Conservation (phyloP, 2,797 vertebrate species). For the Sphenopsis melanotis region DNA sequence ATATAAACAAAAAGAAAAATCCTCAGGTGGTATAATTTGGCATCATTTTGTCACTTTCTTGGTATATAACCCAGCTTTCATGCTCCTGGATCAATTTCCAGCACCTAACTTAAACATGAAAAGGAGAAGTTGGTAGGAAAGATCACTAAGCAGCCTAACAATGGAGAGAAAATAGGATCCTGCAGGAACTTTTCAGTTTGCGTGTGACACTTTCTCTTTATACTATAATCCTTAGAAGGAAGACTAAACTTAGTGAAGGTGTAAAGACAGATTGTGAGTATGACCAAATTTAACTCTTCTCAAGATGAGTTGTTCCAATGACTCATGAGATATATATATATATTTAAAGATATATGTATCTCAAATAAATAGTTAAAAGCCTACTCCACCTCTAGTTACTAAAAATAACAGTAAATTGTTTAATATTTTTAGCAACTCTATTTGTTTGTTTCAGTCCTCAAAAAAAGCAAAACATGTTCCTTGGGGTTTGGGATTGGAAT, state of each 20-base stretch:
- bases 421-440: neutral
- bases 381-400: neutral
- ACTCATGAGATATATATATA: neutral
- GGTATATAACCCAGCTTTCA: neutral
- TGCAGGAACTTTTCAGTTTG: neutral
- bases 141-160: neutral
- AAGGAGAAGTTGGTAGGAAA: neutral
- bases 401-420: neutral
- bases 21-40: neutral
- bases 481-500: neutral
- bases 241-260: neutral
- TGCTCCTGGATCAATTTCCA: neutral
- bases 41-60: neutral
- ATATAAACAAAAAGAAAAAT: neutral
- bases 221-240: neutral
- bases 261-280: neutral
- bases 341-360: neutral
- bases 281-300: neutral
- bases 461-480: fast-evolving
- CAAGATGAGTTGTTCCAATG: neutral
- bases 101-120: neutral
- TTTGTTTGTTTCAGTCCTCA: neutral
- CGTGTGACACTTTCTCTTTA: neutral
- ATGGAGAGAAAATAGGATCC: neutral
- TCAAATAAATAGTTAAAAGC: neutral